Evolutionary conservation across 1,140 invertebrate species (phyloP).

Genomic region (Drosophila pallidifrons): DNA sequence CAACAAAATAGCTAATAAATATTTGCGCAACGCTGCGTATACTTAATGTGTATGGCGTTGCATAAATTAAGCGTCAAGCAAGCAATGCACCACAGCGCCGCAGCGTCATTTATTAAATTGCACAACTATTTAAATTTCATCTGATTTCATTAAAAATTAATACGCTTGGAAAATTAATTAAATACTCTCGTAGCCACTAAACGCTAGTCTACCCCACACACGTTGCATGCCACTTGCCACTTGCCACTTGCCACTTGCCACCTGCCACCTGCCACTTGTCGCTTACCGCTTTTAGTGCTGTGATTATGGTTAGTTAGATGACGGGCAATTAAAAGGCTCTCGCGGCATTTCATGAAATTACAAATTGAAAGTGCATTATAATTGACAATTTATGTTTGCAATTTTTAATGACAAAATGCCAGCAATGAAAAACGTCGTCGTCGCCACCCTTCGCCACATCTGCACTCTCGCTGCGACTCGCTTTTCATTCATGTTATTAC

Average conservation of each 20-base stretch:
- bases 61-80: conserved; percentile 66
- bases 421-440: conserved; percentile 13
- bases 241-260: not conserved
- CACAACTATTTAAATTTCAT: conserved; percentile 60
- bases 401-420: conserved; percentile 35
- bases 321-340: conserved; percentile 25
- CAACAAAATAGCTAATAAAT: conserved; percentile 68
- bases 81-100: conserved; percentile 31
- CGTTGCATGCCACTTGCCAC: conserved; percentile 11
- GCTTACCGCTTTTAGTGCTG: conserved; percentile 28
- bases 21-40: conserved; percentile 75
- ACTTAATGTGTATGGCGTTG: conserved; percentile 53
- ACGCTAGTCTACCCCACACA: conserved; percentile 7
- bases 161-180: conserved; percentile 63
- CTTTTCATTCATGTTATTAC: conserved; percentile 56
- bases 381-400: conserved; percentile 47
- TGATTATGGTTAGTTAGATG: conserved; percentile 71
- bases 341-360: conserved; percentile 21
- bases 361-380: conserved; percentile 40
- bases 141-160: conserved; percentile 66
- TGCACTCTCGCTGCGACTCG: conserved; percentile 17
- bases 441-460: not conserved
- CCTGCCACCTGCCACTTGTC: not conserved
- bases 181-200: conserved; percentile 59
- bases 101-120: conserved; percentile 26